These are phyloP conservation scores for Stomatorhinus ivindoensis DNA, from an alignment of 2,113 vertebrate genomes.

Conservation along the genomic window DNA sequence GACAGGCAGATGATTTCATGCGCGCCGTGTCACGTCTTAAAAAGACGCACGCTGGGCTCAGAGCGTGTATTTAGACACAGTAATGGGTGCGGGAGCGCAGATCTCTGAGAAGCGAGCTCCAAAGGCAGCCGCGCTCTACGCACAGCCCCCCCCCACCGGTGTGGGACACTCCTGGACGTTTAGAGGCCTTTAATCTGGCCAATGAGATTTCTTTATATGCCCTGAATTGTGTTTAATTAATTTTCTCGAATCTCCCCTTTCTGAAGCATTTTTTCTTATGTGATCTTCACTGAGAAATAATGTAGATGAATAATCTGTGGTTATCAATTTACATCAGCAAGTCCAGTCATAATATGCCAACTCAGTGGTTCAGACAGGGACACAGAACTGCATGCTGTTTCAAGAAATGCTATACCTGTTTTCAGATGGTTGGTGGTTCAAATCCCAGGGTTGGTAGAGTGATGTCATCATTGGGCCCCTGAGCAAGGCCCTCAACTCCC, in stretches of 20 bases:
- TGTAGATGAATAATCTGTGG: not conserved
- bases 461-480: not conserved
- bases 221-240: not conserved
- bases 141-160: not conserved
- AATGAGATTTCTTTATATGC: conserved; percentile 5
- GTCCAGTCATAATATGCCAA: not conserved
- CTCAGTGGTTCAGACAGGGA: not conserved
- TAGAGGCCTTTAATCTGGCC: not conserved
- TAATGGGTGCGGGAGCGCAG: not conserved
- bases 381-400: not conserved
- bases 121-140: not conserved
- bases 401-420: not conserved
- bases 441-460: not conserved
- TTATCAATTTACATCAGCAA: not conserved
- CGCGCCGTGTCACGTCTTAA: conserved; percentile 23
- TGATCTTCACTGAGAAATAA: not conserved
- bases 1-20: conserved; percentile 25
- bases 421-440: not conserved
- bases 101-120: not conserved
- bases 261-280: not conserved
- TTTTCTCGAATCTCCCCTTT: not conserved
- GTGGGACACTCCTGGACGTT: not conserved
- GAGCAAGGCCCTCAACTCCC: not conserved
- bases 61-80: conserved; percentile 27
- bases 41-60: conserved; percentile 17